Evolutionary conservation across 2,888 invertebrate species (phyloP).

Genomic region (Acanthosepion lycidas): DNA sequence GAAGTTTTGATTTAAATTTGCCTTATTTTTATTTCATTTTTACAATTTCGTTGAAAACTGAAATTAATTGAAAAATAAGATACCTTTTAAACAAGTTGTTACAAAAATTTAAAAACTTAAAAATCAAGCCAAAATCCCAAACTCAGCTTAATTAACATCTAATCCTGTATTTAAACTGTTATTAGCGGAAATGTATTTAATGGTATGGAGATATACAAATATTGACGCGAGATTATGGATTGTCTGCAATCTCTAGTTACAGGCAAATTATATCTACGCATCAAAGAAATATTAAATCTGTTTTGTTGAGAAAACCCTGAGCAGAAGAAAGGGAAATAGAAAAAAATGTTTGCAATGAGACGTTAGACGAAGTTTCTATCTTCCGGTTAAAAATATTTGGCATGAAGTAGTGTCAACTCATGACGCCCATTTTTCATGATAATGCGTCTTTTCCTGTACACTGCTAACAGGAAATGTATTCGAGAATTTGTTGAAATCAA

Average conservation of each 20-base stretch:
- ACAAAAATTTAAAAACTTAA: neutral
- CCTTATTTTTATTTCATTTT: neutral
- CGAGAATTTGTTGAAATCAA: conserved; percentile 20
- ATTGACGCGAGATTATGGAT: neutral
- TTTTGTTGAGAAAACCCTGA: neutral
- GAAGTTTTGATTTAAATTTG: neutral
- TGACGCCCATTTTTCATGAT: neutral
- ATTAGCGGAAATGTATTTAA: neutral
- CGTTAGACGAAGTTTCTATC: neutral
- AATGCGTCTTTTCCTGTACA: neutral
- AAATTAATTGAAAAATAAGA: conserved; percentile 22
- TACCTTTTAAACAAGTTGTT: neutral
- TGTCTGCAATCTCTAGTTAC: neutral
- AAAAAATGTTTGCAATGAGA: neutral
- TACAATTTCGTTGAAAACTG: neutral
- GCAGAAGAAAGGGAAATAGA: neutral
- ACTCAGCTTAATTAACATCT: conserved; percentile 8
- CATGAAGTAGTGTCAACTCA: conserved; percentile 12
- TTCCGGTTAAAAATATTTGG: conserved; percentile 22
- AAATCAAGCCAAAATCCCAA: neutral
- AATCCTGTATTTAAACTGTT: conserved; percentile 13
- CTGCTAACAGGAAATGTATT: conserved; percentile 22
- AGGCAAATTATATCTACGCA: conserved; percentile 20
- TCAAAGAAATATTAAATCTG: neutral
- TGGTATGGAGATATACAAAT: neutral